Conservation (phyloP, 1,140 invertebrate species). For the Sycophaga agraensis region DNA sequence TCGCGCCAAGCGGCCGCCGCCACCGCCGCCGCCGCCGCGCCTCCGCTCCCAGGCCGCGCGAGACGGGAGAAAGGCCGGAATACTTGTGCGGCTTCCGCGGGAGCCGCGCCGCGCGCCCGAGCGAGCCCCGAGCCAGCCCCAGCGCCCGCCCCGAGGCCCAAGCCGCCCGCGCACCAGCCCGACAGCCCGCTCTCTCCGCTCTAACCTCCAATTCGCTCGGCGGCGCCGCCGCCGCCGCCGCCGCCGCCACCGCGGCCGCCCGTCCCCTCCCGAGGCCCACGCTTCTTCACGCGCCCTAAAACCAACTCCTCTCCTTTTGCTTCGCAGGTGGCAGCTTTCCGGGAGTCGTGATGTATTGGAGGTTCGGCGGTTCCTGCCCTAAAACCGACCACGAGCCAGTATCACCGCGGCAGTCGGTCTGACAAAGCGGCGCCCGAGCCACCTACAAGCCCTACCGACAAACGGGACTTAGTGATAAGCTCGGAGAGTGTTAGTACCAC, state of each 20-base stretch:
- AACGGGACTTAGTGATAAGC: slow-evolving; percentile 25
- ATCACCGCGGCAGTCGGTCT: slow-evolving; percentile 51
- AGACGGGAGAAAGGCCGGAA: too few relatives aligned
- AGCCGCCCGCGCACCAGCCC: background rate
- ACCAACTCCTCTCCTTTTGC: background rate
- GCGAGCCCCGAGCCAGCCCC: background rate
- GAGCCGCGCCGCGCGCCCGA: background rate
- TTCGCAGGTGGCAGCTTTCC: slow-evolving; percentile 51
- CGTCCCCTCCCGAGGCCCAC: too few relatives aligned
- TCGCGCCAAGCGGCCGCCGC: too few relatives aligned
- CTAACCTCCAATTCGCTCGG: slow-evolving; percentile 13
- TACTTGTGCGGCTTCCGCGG: too few relatives aligned
- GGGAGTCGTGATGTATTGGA: slow-evolving; percentile 55
- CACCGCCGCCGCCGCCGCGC: too few relatives aligned
- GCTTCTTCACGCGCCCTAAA: background rate
- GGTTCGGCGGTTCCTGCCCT: slow-evolving; percentile 50
- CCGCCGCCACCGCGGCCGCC: too few relatives aligned
- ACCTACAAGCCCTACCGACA: background rate
- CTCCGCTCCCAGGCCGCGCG: too few relatives aligned
- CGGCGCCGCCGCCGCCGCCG: too few relatives aligned
- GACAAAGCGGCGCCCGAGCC: slow-evolving; percentile 43
- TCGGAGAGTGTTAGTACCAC: slow-evolving; percentile 1
- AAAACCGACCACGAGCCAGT: slow-evolving; percentile 51
- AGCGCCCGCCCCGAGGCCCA: background rate
- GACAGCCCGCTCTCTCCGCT: too few relatives aligned